Evolutionary conservation across 2,113 vertebrate species (phyloP).

Genomic region (Amia ocellicauda): DNA sequence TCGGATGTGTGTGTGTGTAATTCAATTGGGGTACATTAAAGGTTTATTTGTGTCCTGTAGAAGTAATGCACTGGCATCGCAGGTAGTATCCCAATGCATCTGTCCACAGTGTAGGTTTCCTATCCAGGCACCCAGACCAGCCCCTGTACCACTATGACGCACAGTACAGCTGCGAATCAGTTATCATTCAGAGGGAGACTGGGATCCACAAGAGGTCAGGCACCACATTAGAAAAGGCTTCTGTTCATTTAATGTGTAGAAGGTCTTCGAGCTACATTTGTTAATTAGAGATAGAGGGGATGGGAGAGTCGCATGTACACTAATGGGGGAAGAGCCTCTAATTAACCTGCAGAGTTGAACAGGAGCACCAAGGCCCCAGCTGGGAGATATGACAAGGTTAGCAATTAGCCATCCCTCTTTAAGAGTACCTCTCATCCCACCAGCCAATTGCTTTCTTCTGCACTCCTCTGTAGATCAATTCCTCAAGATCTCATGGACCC

Average conservation of each 20-base stretch:
- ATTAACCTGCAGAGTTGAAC: conserved; percentile 9
- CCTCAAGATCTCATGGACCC: not conserved
- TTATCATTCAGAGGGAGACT: conserved; percentile 27
- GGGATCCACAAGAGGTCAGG: conserved; percentile 25
- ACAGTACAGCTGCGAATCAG: conserved; percentile 30
- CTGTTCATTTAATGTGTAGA: conserved; percentile 30
- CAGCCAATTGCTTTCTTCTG: not conserved
- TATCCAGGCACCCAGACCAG: too few relatives aligned
- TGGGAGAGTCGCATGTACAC: conserved; percentile 11
- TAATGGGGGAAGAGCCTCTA: conserved; percentile 21
- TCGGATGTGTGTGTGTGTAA: conserved; percentile 6
- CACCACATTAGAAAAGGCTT: conserved; percentile 29
- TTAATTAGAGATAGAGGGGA: conserved; percentile 30
- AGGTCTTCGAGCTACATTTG: conserved; percentile 33
- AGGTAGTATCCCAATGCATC: not conserved
- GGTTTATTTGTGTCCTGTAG: too few relatives aligned
- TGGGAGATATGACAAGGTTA: conserved; percentile 5
- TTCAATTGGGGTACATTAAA: too few relatives aligned
- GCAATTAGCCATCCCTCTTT: not conserved
- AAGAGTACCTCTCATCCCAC: not conserved
- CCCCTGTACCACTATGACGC: too few relatives aligned
- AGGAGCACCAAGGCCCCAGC: not conserved
- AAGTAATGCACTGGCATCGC: too few relatives aligned
- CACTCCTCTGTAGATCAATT: not conserved
- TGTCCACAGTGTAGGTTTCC: too few relatives aligned